Conservation (phyloP, 1,140 invertebrate genomes). For the Drepana arcuata region DNA sequence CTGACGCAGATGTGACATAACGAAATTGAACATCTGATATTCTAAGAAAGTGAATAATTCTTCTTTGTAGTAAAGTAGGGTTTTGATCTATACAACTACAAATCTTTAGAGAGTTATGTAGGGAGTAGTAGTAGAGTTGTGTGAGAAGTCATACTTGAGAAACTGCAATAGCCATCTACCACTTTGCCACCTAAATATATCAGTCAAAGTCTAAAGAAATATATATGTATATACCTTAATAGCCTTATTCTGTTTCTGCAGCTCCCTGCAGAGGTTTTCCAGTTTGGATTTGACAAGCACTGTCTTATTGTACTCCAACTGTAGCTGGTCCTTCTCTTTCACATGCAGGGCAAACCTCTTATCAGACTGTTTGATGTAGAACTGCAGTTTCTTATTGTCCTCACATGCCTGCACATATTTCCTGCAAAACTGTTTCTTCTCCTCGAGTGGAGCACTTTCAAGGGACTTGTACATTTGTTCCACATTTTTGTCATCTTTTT, state of each 20-base stretch:
- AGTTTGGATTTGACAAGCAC: constrained; percentile 85
- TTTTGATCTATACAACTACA: no score
- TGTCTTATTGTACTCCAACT: constrained; percentile 87
- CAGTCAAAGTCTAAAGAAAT: neutral
- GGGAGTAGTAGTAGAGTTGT: no score
- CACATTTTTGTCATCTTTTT: constrained; percentile 56
- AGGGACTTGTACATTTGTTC: constrained; percentile 83
- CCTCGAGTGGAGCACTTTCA: constrained; percentile 79
- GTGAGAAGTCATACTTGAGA: no score
- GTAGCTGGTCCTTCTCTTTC: constrained; percentile 87
- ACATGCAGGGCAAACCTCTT: constrained; percentile 76
- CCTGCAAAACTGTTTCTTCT: constrained; percentile 86
- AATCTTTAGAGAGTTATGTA: no score
- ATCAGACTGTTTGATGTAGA: constrained; percentile 77
- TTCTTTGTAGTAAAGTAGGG: no score
- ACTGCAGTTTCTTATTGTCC: constrained; percentile 78
- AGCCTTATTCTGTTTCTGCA: constrained; percentile 92
- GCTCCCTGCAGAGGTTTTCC: constrained; percentile 89
- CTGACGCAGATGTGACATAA: no score
- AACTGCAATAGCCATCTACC: no score
- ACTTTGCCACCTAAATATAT: no score
- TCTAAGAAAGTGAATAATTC: no score
- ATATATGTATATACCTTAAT: constrained; percentile 77
- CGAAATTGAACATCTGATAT: no score
- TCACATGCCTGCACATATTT: constrained; percentile 84